A percentile compares a stretch with the other conserved stretches of the same genome.
Conservation (phyloP, 1,140 invertebrate species). For the Atta cephalotes region DNA sequence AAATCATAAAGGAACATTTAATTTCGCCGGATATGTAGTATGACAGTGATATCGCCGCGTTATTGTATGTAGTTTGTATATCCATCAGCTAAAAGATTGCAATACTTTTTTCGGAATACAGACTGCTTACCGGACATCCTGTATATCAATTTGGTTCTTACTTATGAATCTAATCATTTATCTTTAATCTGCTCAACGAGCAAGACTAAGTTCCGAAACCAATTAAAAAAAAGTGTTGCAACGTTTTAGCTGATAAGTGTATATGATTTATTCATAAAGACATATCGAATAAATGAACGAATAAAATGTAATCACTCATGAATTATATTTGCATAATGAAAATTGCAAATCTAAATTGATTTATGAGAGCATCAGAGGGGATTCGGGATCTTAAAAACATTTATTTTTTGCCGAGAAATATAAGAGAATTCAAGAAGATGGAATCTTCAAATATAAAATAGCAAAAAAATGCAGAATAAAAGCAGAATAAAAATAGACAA, state of each 20-base stretch:
- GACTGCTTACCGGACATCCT: no score
- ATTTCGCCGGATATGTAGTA: neutral
- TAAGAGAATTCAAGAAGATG: neutral
- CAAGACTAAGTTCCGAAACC: no score
- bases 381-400: neutral
- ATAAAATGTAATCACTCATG: neutral
- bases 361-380: neutral
- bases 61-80: neutral
- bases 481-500: neutral
- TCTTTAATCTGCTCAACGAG: no score
- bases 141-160: no score
- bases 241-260: no score
- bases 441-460: neutral
- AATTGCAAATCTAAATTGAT: neutral
- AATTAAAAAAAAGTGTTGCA: no score
- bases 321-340: neutral
- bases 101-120: no score
- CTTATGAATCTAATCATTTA: no score
- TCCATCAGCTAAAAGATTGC: no score
- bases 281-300: neutral
- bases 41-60: conserved; percentile 19
- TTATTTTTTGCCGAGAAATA: neutral
- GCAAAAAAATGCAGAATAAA: neutral
- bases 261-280: conserved; percentile 2
- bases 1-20: conserved; percentile 30